Evolutionary conservation across 2,113 vertebrate species (phyloP).

Genomic region (Melanocharis versteri): DNA sequence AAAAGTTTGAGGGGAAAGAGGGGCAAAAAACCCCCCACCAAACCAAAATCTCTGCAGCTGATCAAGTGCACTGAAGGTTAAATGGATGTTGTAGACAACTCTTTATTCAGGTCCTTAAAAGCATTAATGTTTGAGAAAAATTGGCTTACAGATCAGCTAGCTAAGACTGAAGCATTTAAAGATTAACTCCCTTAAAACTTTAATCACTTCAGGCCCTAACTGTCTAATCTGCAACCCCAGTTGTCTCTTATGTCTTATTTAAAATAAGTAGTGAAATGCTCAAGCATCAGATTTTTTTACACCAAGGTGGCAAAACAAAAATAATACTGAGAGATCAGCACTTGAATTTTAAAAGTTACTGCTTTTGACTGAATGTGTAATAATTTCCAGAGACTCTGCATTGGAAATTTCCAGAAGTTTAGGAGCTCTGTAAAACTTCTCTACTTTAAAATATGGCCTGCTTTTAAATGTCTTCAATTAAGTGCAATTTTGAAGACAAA

Average conservation of each 20-base stretch:
- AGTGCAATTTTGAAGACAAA: not conserved
- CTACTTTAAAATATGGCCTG: not conserved
- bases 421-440: not conserved
- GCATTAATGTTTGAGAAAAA: slow-evolving; percentile 7
- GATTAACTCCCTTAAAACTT: slow-evolving; percentile 31
- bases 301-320: not conserved
- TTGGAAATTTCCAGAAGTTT: not conserved
- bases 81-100: not conserved
- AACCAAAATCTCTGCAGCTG: not conserved
- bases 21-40: not conserved
- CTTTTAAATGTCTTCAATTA: not conserved
- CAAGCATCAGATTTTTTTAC: not conserved
- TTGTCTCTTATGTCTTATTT: not conserved
- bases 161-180: slow-evolving; percentile 31
- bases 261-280: not conserved
- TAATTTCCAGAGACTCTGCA: not conserved
- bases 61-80: not conserved
- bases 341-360: not conserved
- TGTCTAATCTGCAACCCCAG: not conserved
- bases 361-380: not conserved
- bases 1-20: not conserved
- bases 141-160: slow-evolving; percentile 27
- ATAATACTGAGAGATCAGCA: not conserved
- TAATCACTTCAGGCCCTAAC: slow-evolving; percentile 29
- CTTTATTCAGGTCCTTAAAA: not conserved